These are phyloP conservation scores for Goniozus legneri DNA, from an alignment of 1,140 invertebrate genomes.

Conservation along the genomic window DNA sequence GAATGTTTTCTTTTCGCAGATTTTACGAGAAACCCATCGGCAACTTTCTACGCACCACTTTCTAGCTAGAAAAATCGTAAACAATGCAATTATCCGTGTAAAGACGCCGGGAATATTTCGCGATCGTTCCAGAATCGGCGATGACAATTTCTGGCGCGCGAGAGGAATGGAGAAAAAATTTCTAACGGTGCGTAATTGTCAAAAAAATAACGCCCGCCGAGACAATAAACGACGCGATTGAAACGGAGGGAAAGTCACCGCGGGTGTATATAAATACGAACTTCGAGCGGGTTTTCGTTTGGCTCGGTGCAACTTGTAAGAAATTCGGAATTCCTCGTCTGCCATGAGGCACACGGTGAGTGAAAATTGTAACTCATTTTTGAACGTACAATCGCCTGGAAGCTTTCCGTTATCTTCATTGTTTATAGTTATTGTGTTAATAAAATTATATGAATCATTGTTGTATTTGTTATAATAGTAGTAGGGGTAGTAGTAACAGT, in stretches of 20 bases:
- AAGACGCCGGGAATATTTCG: neutral
- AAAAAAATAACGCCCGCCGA: constrained; percentile 13
- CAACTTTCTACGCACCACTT: too few species aligned
- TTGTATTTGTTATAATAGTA: too few species aligned
- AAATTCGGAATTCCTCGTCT: constrained; percentile 4
- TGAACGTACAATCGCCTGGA: too few species aligned
- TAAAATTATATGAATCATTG: too few species aligned
- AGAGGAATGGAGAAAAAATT: neutral
- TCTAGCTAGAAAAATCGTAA: too few species aligned
- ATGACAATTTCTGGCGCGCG: constrained; percentile 9
- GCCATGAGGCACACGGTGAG: constrained; percentile 26
- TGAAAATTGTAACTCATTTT: neutral
- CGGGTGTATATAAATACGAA: constrained; percentile 49
- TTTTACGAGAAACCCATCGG: too few species aligned
- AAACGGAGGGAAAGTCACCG: constrained; percentile 41
- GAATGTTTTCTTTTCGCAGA: too few species aligned
- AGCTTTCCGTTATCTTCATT: too few species aligned
- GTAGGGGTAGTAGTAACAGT: too few species aligned
- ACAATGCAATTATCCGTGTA: too few species aligned
- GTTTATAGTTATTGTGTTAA: too few species aligned
- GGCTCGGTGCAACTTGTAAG: constrained; percentile 30
- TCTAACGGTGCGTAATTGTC: constrained; percentile 18
- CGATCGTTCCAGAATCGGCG: too few species aligned
- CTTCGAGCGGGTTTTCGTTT: constrained; percentile 15
- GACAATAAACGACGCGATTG: constrained; percentile 27